Evolutionary conservation across 2,888 invertebrate genomes (phyloP).

Genomic region (Polydrusus cervinus): DNA sequence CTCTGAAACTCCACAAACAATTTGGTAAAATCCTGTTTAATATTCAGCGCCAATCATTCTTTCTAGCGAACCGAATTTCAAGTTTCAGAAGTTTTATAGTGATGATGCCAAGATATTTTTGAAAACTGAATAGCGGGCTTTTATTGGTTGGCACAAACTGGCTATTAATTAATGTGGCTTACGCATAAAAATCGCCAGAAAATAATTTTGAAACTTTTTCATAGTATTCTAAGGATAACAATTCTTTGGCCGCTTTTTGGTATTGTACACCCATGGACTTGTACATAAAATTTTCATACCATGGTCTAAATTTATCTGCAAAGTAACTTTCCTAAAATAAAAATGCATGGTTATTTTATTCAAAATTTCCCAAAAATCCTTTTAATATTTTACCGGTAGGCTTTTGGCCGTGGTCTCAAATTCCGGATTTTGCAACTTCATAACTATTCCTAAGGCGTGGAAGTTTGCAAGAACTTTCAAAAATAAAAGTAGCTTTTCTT

Average conservation of each 20-base stretch:
- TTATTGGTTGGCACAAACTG: no score
- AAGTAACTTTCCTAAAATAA: slow-evolving; percentile 75
- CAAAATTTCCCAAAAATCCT: no score
- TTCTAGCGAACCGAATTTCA: no score
- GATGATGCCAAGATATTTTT: no score
- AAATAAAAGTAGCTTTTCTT: slow-evolving; percentile 65
- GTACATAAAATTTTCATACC: slow-evolving; percentile 75
- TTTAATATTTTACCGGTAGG: slow-evolving; percentile 32
- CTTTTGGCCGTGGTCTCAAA: slow-evolving; percentile 62
- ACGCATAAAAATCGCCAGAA: slow-evolving; percentile 57
- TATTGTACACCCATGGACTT: slow-evolving; percentile 73
- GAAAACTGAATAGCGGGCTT: no score
- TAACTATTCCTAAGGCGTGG: slow-evolving; percentile 71
- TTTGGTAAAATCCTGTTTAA: no score
- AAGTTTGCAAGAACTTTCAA: slow-evolving; percentile 70
- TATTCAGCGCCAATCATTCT: no score
- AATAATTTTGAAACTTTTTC: slow-evolving; percentile 57
- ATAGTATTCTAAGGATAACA: slow-evolving; percentile 66
- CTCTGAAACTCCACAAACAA: no score
- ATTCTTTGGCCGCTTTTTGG: slow-evolving; percentile 78
- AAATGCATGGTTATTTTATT: no score
- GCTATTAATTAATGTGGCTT: no score
- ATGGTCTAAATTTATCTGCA: slow-evolving; percentile 72
- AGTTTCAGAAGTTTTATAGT: no score
- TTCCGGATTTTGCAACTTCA: slow-evolving; percentile 68